Evolutionary conservation across 2,888 invertebrate genomes (phyloP), one percentile per base, ranked within the genome.

Genomic region (Margaritifera margaritifera): DNA sequence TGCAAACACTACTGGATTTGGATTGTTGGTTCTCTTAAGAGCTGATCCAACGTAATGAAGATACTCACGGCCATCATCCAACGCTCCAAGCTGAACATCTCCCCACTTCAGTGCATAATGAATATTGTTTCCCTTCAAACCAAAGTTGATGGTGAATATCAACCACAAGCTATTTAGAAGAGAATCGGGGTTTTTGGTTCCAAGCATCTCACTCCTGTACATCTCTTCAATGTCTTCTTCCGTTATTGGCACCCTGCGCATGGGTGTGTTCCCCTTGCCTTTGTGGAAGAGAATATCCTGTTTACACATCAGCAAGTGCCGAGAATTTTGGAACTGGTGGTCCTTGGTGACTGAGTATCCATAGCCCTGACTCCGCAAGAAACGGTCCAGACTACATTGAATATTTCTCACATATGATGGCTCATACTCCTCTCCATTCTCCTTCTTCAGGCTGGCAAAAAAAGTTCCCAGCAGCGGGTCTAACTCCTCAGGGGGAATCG

Each of bases 131-230:
- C 72, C 69, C 22, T 67, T 20, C 22, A 73, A 31, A n/a, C 76
- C 73, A 66, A 76, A 76, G 50, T 64, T 57, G 27, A 72, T 53
- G 59, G 59, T 64, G 62, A 72, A 68, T 64, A 71, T 71, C 18
- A 71, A 55, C 76, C 76, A 75, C 20, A 75, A 27, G 11, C 69
- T 71, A 62, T 75, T 72, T 8, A 77, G 24, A 1, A 72, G 42
- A 22, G 62, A 27, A 6, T 64, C 66, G 4, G 76, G 64, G 19
- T 27, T 62, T 6, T 42, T 11, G 22, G 24, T 31, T 55, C 76
- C 73, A 6, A 76, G 66, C n/a, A 64, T 54, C 4, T 55, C 54
- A 19, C 56, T 65, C 20, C 59, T 53, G 42, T 69, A 75, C 31
- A 75, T 64, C 18, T 60, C 53, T 15, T 72, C 42, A 20, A 77